Evolutionary conservation across 1,140 invertebrate species (phyloP), one percentile per base, ranked within the genome.

Genomic region (Drosophila trapezifrons): DNA sequence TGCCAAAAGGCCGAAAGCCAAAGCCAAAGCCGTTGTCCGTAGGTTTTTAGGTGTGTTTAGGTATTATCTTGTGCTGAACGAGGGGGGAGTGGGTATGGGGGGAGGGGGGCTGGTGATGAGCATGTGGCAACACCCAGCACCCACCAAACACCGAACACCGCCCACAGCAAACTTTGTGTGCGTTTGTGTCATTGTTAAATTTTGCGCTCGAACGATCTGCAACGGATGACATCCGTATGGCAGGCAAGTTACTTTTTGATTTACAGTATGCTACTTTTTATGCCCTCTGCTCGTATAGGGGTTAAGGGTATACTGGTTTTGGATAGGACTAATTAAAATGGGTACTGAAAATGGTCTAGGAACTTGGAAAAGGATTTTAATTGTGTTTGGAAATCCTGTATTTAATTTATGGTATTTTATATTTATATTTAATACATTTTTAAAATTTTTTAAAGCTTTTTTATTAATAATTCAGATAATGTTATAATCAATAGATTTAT

Each of bases 151-250:
- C 47, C 25, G 55, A 29, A 40, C 46, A 42, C 65, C 46, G 65
- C 42, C 65, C 66, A 43, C 55, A 60, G 69, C 76, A 80, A 80
- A 80, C 69, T 72, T 71, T 81, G 72, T 54, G 42, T 82, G 64
- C 67, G 45, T 90, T 90, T 90, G 86, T 85, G 85, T 86, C 86
- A 90, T 90, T 90, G 86, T 90, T 90, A 90, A 84, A 90, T 87
- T 90, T 90, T 86, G 86, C 86, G 87, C 86, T 90, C 77, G 86
- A 90, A 82, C 82, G 86, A 90, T 78, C 83, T 90, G 82, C 86
- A 83, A 82, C 86, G 86, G 84, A 90, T 90, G 82, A 90, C 87
- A 86, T 86, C 86, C 79, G 82, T 80, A 83, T 78, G 82, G 82
- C 72, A 75, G 65, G 73, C 82, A 82, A 90, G 86, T 90, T 90